phyloP scores from a whole-genome alignment of 2,113 vertebrate species.

The mouse (Mus musculus) region GRCm39 chr19:16899001-16899500 shows the following conservation, averaged over 20 bases:
- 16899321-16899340: conserved; percentile 35
- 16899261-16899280: conserved; percentile 53
- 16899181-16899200: conserved; percentile 50
- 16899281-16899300: conserved; percentile 54
- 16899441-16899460: conserved; percentile 41
- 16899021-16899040: neutral
- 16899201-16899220: neutral
- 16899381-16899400: conserved; percentile 15
- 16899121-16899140: conserved; percentile 7
- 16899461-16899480: conserved; percentile 16
- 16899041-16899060: conserved; percentile 14
- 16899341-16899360: conserved; percentile 10
- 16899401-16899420: conserved; percentile 34
- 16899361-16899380: neutral
- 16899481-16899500: conserved; percentile 16
- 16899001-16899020: neutral
- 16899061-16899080: neutral
- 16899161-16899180: conserved; percentile 14
- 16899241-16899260: neutral
- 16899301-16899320: conserved; percentile 67
- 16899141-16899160: neutral
- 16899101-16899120: conserved; percentile 1
- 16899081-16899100: neutral
- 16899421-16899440: neutral
- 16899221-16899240: conserved; percentile 40